Evolutionary conservation across 2,797 vertebrate species (phyloP).

Genomic region (Protosalanx chinensis): DNA sequence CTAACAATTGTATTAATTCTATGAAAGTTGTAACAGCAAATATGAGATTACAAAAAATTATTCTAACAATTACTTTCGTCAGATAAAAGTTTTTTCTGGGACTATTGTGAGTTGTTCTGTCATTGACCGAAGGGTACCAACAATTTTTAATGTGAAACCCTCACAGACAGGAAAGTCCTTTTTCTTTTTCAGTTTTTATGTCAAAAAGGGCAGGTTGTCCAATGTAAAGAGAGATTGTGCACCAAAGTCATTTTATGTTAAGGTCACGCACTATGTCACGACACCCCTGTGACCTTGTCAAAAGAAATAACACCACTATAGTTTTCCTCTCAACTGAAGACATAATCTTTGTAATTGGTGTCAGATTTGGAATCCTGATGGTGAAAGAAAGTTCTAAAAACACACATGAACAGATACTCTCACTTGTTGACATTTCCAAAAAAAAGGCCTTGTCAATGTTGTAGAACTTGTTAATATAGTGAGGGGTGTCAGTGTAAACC

Average conservation of each 20-base stretch:
- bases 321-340: slow-evolving; percentile 87
- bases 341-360: slow-evolving; percentile 99
- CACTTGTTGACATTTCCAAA: slow-evolving; percentile 82
- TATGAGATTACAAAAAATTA: too few species aligned
- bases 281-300: slow-evolving; percentile 86
- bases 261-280: slow-evolving; percentile 79
- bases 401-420: slow-evolving; percentile 83
- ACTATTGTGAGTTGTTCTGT: too few species aligned
- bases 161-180: background rate
- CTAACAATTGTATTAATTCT: too few species aligned
- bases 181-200: background rate
- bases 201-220: background rate
- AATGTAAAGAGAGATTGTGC: slow-evolving; percentile 25
- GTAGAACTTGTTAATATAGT: slow-evolving; percentile 65
- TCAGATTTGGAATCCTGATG: slow-evolving; percentile 80
- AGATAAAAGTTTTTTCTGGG: too few species aligned
- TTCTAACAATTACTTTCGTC: too few species aligned
- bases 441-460: slow-evolving; percentile 79
- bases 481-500: slow-evolving; percentile 78
- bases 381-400: slow-evolving; percentile 85
- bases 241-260: slow-evolving; percentile 49
- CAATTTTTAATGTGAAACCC: too few species aligned
- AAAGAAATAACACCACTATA: slow-evolving; percentile 82
- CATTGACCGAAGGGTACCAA: too few species aligned
- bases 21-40: too few species aligned